phyloP scores from a whole-genome alignment of 2,888 invertebrate species.

The Cheilosia scutellata region DNA sequence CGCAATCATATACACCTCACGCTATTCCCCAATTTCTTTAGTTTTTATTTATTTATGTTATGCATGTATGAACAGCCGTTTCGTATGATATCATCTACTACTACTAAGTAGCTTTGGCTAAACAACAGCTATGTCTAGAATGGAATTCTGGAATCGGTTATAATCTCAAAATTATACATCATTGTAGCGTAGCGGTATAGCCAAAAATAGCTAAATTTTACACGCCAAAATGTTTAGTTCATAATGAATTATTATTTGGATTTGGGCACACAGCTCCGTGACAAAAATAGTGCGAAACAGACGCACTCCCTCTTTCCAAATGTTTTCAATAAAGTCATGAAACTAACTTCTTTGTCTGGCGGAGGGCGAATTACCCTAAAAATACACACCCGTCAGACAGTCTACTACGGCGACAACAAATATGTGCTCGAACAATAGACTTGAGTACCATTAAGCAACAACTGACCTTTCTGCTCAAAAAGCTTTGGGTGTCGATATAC shows the following conservation, averaged over 20 bases:
- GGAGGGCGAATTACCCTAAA: constrained; percentile 14
- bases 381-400: constrained; percentile 8
- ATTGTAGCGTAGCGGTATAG: neutral
- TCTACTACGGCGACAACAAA: neutral
- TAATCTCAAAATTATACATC: neutral
- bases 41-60: constrained; percentile 4
- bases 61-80: constrained; percentile 19
- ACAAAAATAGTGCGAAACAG: constrained; percentile 32
- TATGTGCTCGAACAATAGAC: neutral
- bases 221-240: constrained; percentile 46
- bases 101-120: neutral
- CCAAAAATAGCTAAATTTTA: constrained; percentile 32
- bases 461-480: constrained; percentile 21
- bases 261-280: constrained; percentile 8
- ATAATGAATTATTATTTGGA: constrained; percentile 9
- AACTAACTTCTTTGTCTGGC: constrained; percentile 33
- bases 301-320: neutral
- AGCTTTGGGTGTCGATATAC: constrained; percentile 1
- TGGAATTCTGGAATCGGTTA: constrained; percentile 29
- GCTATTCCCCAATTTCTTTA: neutral
- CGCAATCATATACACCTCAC: constrained; percentile 23
- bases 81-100: constrained; percentile 38
- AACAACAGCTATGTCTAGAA: constrained; percentile 9
- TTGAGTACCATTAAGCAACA: constrained; percentile 3
- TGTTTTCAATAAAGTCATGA: constrained; percentile 2